Evolutionary conservation across 1,140 invertebrate species (phyloP).

Genomic region (Drosophila truncata): DNA sequence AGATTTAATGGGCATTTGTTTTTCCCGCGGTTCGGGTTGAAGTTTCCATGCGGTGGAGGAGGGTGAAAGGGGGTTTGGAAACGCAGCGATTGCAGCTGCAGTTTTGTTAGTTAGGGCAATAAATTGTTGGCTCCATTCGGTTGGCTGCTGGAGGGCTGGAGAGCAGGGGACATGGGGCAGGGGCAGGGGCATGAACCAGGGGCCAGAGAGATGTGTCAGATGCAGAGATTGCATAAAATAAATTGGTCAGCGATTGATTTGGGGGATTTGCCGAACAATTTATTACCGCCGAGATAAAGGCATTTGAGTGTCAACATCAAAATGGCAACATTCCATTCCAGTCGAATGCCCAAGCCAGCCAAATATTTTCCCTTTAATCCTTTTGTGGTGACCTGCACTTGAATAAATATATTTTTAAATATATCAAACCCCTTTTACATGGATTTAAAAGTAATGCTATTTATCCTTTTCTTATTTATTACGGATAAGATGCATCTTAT

Average conservation of each 20-base stretch:
- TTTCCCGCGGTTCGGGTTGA: slow-evolving; percentile 7
- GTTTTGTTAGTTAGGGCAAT: slow-evolving; percentile 62
- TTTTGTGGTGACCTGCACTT: slow-evolving; percentile 41
- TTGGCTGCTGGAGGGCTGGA: slow-evolving; percentile 10
- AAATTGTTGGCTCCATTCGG: slow-evolving; percentile 58
- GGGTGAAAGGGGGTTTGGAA: slow-evolving; percentile 9
- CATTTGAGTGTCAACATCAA: slow-evolving; percentile 58
- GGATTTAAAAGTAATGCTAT: too few species aligned
- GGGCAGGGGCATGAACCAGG: background rate
- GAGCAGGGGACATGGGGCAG: background rate
- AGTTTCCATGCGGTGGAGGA: background rate
- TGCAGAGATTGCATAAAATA: slow-evolving; percentile 66
- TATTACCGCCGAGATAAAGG: slow-evolving; percentile 50
- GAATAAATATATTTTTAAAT: background rate
- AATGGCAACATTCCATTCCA: slow-evolving; percentile 52
- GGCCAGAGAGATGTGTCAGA: slow-evolving; percentile 44
- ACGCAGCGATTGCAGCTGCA: slow-evolving; percentile 59
- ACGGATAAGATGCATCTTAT: too few species aligned
- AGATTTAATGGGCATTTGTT: slow-evolving; percentile 63
- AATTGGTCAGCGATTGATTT: slow-evolving; percentile 73
- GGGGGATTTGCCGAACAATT: slow-evolving; percentile 59
- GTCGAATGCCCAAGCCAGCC: slow-evolving; percentile 20
- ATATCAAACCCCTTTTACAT: too few species aligned
- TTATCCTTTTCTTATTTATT: too few species aligned
- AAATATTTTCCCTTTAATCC: slow-evolving; percentile 44